Conservation (phyloP, 2,113 vertebrate species). For the Alexandromys fortis region DNA sequence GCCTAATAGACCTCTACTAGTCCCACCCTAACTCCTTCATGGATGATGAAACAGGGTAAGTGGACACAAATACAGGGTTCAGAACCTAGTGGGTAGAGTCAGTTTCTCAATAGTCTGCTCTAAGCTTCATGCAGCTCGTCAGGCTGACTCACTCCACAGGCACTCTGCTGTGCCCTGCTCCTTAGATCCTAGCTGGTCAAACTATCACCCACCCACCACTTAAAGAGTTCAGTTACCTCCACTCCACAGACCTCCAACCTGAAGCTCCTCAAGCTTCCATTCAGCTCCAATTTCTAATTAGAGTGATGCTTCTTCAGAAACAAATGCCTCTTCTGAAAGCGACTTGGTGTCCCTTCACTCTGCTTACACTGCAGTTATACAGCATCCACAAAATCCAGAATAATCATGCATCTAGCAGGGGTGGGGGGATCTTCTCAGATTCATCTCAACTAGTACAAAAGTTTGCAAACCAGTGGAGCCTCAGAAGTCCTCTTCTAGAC, state of each 20-base stretch:
- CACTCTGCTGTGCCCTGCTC: not conserved
- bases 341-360: not conserved
- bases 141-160: not conserved
- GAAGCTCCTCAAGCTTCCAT: not conserved
- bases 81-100: not conserved
- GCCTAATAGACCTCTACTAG: not conserved
- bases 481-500: constrained; percentile 14
- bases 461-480: not conserved
- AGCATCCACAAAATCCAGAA: not conserved
- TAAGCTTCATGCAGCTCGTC: not conserved
- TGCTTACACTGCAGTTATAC: not conserved
- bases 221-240: not conserved
- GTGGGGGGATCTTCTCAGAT: not conserved
- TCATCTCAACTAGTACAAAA: not conserved
- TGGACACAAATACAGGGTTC: not conserved
- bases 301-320: not conserved
- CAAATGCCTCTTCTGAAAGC: not conserved
- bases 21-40: not conserved
- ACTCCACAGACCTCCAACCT: not conserved
- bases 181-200: not conserved
- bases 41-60: not conserved
- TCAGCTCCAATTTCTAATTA: not conserved
- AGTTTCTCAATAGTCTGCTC: not conserved
- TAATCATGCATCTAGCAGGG: not conserved
- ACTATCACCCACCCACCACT: not conserved